A percentile compares a stretch with the other conserved stretches of the same genome.
phyloP scores from a whole-genome alignment of 1,140 invertebrate genomes.

The Planococcus citri region DNA sequence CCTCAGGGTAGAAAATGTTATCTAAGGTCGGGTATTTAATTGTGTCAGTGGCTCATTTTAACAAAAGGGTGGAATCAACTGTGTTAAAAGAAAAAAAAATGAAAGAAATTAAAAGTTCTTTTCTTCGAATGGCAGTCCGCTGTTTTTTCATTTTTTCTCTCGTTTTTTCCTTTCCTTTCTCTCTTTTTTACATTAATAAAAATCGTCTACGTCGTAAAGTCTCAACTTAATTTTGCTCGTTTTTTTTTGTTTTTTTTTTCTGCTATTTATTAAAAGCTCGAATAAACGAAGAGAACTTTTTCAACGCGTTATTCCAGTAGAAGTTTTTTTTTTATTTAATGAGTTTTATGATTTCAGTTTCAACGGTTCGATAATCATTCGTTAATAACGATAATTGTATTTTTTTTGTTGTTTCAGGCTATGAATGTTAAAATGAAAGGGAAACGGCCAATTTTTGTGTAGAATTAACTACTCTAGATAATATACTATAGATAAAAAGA shows the following conservation, averaged over 20 bases:
- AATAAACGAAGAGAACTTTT: no score
- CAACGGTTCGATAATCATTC: no score
- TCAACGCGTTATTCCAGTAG: no score
- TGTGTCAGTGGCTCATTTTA: constrained; percentile 20
- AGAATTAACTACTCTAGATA: no score
- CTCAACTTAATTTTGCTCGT: constrained; percentile 2
- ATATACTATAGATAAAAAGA: no score
- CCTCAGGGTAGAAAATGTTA: constrained; percentile 17
- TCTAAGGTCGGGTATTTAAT: constrained; percentile 14
- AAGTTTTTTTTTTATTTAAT: no score
- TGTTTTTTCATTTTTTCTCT: not conserved
- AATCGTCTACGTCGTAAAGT: constrained; percentile 8
- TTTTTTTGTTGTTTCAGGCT: no score
- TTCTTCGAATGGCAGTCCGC: not conserved
- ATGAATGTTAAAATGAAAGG: no score
- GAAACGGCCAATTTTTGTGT: no score
- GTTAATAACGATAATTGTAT: no score
- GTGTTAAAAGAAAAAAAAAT: constrained; percentile 14
- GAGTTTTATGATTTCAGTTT: no score
- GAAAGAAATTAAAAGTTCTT: constrained; percentile 17
- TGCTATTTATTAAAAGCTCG: no score
- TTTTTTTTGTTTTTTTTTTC: not conserved
- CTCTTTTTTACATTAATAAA: not conserved
- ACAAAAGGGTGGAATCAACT: constrained; percentile 19
- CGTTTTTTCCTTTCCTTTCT: not conserved